These are phyloP conservation scores for Lucinisca nassula DNA, from an alignment of 2,888 invertebrate genomes.

Conservation along the genomic window DNA sequence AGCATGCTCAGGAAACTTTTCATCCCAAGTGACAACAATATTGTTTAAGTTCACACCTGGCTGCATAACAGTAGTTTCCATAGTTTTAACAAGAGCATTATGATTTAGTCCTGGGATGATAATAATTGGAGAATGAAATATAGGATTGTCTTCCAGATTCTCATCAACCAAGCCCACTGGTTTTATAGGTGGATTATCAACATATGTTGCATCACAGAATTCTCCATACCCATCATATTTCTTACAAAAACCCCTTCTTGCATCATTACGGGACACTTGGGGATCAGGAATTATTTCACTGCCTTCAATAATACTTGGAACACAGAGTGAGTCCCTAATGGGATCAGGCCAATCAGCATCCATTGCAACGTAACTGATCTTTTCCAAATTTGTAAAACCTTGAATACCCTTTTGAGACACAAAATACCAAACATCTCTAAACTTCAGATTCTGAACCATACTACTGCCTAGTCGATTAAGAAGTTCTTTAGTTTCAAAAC, in stretches of 20 bases:
- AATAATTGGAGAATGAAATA: constrained; percentile 88
- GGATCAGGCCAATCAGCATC: constrained; percentile 87
- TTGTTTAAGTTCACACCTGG: constrained; percentile 89
- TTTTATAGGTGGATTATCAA: constrained; percentile 86
- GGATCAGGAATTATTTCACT: constrained; percentile 87
- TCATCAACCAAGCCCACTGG: constrained; percentile 86
- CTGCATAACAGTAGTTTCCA: constrained; percentile 89
- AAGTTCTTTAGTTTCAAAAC: constrained; percentile 88
- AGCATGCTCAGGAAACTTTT: constrained; percentile 87
- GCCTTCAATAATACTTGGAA: constrained; percentile 88
- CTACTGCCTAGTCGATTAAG: constrained; percentile 89
- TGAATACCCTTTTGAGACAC: constrained; percentile 89
- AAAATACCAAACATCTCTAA: constrained; percentile 90
- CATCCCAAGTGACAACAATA: constrained; percentile 88
- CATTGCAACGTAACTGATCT: constrained; percentile 86
- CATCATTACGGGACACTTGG: constrained; percentile 86
- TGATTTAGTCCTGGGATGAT: constrained; percentile 88
- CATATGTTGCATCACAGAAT: constrained; percentile 87
- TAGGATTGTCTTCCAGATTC: constrained; percentile 83
- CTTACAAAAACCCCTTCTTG: constrained; percentile 88
- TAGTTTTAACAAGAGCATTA: constrained; percentile 87
- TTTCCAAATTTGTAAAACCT: constrained; percentile 89
- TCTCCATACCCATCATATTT: constrained; percentile 88
- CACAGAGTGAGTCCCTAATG: constrained; percentile 88
- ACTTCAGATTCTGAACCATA: constrained; percentile 89